Conservation (phyloP, 2,888 invertebrate genomes). For the Ochropacha duplaris region DNA sequence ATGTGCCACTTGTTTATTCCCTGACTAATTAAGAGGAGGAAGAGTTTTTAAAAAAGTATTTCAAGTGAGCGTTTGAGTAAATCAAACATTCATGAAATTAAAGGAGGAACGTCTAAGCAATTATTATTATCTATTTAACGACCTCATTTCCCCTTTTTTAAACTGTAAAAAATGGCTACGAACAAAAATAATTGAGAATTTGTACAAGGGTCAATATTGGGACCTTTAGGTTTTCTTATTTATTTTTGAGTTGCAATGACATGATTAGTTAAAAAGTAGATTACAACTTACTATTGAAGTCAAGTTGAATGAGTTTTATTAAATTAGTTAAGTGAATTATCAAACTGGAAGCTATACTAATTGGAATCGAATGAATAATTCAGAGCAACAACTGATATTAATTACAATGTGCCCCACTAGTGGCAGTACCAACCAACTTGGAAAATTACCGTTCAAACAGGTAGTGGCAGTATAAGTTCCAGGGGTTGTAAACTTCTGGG, state of each 20-base stretch:
- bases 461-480: conserved; percentile 57
- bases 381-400: conserved; percentile 51
- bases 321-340: background rate
- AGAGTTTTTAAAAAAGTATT: conserved; percentile 69
- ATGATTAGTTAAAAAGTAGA: background rate
- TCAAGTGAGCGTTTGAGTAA: conserved; percentile 57
- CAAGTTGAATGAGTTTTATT: background rate
- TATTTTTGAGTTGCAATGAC: background rate
- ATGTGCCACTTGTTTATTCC: conserved; percentile 81
- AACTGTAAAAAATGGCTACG: conserved; percentile 8
- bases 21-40: conserved; percentile 79
- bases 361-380: conserved; percentile 49
- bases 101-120: conserved; percentile 51
- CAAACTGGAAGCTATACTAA: conserved; percentile 3
- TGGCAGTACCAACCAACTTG: conserved; percentile 45
- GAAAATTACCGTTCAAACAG: conserved; percentile 65
- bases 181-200: conserved; percentile 17
- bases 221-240: conserved; percentile 14
- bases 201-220: conserved; percentile 27
- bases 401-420: conserved; percentile 51
- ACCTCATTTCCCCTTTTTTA: conserved; percentile 28
- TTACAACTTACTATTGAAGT: background rate
- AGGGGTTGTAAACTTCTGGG: conserved; percentile 66
- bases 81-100: conserved; percentile 76
- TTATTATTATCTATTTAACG: conserved; percentile 43